A percentile compares a stretch with the other conserved stretches of the same genome.
These are phyloP conservation scores for Pseudochirops cupreus DNA, from an alignment of 2,797 vertebrate species.

Conservation along the genomic window DNA sequence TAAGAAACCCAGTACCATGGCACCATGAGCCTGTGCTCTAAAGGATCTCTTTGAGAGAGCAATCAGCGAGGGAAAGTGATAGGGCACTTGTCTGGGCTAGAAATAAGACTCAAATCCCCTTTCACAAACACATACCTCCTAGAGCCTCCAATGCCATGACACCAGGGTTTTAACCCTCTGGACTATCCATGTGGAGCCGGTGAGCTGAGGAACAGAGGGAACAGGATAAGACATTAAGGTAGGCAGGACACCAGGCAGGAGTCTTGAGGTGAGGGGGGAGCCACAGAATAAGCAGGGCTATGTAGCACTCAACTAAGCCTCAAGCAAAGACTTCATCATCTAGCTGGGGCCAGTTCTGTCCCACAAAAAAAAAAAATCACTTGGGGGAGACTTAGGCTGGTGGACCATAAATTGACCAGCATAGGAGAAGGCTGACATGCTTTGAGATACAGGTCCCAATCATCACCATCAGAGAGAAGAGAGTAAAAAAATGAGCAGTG, in stretches of 20 bases:
- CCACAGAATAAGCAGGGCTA: neutral
- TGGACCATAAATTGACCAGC: neutral
- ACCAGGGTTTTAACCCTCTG: neutral
- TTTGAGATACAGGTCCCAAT: neutral
- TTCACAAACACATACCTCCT: neutral
- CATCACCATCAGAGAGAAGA: neutral
- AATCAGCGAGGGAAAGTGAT: neutral
- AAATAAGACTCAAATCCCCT: neutral
- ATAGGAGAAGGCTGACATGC: neutral
- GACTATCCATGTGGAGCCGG: neutral
- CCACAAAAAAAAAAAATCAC: neutral
- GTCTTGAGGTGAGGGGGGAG: neutral
- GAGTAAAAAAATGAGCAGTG: neutral
- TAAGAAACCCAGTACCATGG: neutral
- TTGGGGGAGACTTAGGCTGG: neutral
- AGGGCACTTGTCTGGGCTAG: neutral
- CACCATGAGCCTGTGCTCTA: neutral
- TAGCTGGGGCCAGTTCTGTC: neutral
- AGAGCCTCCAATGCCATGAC: neutral
- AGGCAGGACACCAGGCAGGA: neutral
- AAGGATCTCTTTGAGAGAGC: neutral
- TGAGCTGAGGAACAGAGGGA: neutral
- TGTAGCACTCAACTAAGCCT: neutral
- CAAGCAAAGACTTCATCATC: neutral
- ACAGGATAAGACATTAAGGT: neutral